Evolutionary conservation across 2,888 invertebrate genomes (phyloP).

Genomic region (Hyposoter didymator): DNA sequence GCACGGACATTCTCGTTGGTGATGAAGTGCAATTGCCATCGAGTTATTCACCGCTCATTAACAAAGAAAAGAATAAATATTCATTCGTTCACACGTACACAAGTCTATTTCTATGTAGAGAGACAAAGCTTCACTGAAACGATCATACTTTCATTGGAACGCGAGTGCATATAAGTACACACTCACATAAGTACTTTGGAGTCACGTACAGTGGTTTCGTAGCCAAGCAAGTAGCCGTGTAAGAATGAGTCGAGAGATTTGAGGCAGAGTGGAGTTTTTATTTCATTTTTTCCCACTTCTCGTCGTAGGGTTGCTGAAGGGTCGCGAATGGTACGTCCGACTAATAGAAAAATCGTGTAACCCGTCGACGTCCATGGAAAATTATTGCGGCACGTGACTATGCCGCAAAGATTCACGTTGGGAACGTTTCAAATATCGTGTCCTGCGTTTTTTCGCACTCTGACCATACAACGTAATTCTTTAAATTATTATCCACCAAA

Average conservation of each 20-base stretch:
- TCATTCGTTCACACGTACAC: not conserved
- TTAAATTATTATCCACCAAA: not conserved
- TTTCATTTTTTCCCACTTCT: constrained; percentile 23
- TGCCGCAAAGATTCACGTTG: constrained; percentile 34
- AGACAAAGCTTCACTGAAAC: constrained; percentile 13
- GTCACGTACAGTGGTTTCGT: constrained; percentile 65
- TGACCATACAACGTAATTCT: not conserved
- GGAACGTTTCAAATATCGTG: constrained; percentile 23
- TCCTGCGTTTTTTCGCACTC: constrained; percentile 10
- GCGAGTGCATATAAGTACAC: not conserved
- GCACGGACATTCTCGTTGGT: constrained; percentile 60
- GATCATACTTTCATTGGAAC: constrained; percentile 3
- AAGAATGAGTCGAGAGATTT: constrained; percentile 65
- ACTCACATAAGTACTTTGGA: constrained; percentile 10
- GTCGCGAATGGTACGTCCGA: constrained; percentile 65
- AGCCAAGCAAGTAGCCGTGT: constrained; percentile 29
- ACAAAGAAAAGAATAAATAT: constrained; percentile 55
- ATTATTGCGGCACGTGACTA: constrained; percentile 79
- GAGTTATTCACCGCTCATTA: constrained; percentile 65
- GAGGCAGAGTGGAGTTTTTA: constrained; percentile 52
- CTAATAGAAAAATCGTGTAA: constrained; percentile 83
- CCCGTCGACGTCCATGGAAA: constrained; percentile 75
- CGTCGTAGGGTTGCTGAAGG: constrained; percentile 19
- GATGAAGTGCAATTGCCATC: constrained; percentile 65
- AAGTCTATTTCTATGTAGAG: not conserved